These are phyloP conservation scores for Pristionchus entomophagus DNA, from an alignment of 2,888 invertebrate species.

Conservation along the genomic window DNA sequence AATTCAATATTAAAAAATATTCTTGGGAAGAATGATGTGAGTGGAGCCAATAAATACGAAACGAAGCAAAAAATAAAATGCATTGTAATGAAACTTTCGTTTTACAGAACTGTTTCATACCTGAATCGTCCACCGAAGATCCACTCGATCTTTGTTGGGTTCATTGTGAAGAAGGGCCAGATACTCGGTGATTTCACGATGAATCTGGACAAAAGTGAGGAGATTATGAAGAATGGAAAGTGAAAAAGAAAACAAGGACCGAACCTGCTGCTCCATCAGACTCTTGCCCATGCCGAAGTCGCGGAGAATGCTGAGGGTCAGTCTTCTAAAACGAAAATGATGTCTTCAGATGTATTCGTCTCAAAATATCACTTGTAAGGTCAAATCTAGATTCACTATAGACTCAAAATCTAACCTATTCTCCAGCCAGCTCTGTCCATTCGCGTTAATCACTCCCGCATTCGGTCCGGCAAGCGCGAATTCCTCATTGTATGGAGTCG, in stretches of 20 bases:
- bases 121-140: not conserved
- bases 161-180: not conserved
- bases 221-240: too few relatives aligned
- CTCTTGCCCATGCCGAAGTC: constrained; percentile 21
- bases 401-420: too few relatives aligned
- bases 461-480: not conserved
- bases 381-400: too few relatives aligned
- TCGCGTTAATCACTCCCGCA: not conserved
- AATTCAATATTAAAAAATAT: too few relatives aligned
- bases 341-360: too few relatives aligned
- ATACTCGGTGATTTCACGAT: not conserved
- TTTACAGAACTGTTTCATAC: too few relatives aligned
- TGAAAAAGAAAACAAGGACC: not conserved
- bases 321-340: not conserved
- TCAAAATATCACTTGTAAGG: too few relatives aligned
- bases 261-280: constrained; percentile 12
- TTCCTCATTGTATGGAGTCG: not conserved
- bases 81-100: not conserved
- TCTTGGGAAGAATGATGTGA: too few relatives aligned
- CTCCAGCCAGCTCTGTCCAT: constrained; percentile 9
- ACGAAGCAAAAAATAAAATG: not conserved
- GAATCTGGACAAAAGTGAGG: not conserved
- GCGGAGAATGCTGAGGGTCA: not conserved
- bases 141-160: not conserved
- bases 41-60: too few relatives aligned